Base-by-base conservation (phyloP, 2,797 vertebrate species). In the Argentina silus region DNA sequence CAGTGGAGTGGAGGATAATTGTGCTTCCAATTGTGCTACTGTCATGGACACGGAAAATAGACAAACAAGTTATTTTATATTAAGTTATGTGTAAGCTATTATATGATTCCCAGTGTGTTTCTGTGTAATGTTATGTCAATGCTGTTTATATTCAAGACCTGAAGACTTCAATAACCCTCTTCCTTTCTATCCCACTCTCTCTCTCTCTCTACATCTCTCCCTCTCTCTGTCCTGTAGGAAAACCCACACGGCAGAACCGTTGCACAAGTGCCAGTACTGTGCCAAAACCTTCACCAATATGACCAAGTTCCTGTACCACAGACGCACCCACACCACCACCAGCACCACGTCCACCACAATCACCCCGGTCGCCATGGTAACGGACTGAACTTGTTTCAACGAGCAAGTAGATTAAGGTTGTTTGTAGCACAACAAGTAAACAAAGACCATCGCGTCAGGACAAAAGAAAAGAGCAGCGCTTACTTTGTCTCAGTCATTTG, bases 261-360 rank as follows among this genome's bases (percentile, higher is more conserved):
- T 97, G 21, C 96, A 97, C 81, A 95, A 94, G 81, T 98, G 96
- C 82, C 93, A 95, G 73, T 93, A 92, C 87, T 98, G 96, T 45
- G 93, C 94, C 82, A 97, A 96, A 87, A 95, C 95, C 0, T 97
- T 98, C 85, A 96, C 94, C 91, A 98, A 97, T 83, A 96, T 97
- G 96, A 97, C 96, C 77, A 97, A 98, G 88, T 97, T 96, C 83
- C 93, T 98, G 53, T 97, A 98, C 84, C 96, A 98, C 80, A 94
- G 96, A 0, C 94, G 96, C 7, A 95, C 93, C 2, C 96, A 93
- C 65, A 93, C 62, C 70, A 91, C 77, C 84, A 86, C 83, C 69
- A 80, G 7, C 83, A 91, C 83, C 12, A 47, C 27, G 27, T 36
- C 83, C 0, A 70, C 69, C 60, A 50, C 82, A 0, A 21, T 85